Base-by-base conservation (phyloP, 37 sponge, comb jelly and placozoan genomes). In the Spongia lamella region DNA sequence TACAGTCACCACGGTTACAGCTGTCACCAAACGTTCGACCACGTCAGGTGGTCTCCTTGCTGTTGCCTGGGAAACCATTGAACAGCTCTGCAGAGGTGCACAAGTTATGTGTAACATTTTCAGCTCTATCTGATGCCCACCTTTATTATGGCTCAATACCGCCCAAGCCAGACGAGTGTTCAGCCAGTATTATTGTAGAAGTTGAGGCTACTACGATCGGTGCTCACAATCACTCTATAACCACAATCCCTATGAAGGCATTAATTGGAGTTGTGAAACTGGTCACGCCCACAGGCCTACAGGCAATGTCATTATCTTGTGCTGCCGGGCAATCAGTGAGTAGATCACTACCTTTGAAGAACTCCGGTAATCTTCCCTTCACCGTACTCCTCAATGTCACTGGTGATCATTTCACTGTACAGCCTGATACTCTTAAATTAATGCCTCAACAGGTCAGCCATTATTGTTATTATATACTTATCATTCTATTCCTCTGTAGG, bases 341-440 rank as follows among this genome's bases (percentile, higher is more conserved):
- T 33, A 34, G 54, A 35, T 58, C 37, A 24, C 56, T 89, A 7
- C 90, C 90, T 4, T 47, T 89, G 66, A 81, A 76, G 70, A 89
- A 89, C 39, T 76, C 71, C 25, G 90, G 90, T 53, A 89, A 89
- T 35, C 70, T 89, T 21, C 72, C 85, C 37, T 32, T 89, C 16
- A 33, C 38, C 7, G 81, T 89, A 7, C 34, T 27, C 9, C 39
- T 84, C 38, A 62, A 63, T 56, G 34, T 71, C 34, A 37, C 70
- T 16, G 22, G 21, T 35, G 63, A 62, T 24, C 54, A 30, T 36
- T 72, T 89, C 71, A 53, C 61, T 6, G 78, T 84, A 20, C 32
- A 38, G 5, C 90, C 90, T 14, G 50, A 62, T 36, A 24, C 20
- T 4, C 72, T 84, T 14, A 58, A 65, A 25, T 31, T 87, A 3